Percentiles rank a stretch among this genome's conserved stretches.
Evolutionary conservation across 2,888 invertebrate genomes (phyloP).

Genomic region (Agrotis ipsilon): DNA sequence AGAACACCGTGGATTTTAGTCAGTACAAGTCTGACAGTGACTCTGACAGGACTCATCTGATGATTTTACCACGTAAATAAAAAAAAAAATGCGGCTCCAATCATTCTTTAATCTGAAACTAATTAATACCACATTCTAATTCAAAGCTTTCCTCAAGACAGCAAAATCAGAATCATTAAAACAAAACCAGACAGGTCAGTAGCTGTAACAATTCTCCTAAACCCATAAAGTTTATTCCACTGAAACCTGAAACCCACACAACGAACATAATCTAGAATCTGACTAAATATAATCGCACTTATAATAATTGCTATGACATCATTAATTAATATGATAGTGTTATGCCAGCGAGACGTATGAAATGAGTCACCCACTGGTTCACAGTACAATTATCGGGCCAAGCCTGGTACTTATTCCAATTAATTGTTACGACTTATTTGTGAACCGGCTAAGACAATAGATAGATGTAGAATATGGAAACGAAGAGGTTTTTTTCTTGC

Average conservation of each 20-base stretch:
- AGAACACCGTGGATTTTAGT: too few species aligned
- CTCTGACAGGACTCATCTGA: too few species aligned
- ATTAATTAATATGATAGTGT: slow-evolving; percentile 65
- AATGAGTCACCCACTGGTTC: slow-evolving; percentile 76
- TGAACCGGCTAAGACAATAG: slow-evolving; percentile 69
- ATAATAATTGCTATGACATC: slow-evolving; percentile 65
- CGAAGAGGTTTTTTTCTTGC: slow-evolving; percentile 5
- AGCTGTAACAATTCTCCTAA: neutral
- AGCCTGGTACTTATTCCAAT: slow-evolving; percentile 86
- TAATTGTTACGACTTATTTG: slow-evolving; percentile 83
- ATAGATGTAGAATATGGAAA: slow-evolving; percentile 61
- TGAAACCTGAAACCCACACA: slow-evolving; percentile 53
- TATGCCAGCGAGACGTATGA: slow-evolving; percentile 44
- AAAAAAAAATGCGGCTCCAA: too few species aligned
- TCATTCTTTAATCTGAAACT: too few species aligned
- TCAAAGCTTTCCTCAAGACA: too few species aligned
- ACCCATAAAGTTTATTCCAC: slow-evolving; percentile 7
- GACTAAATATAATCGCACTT: slow-evolving; percentile 62
- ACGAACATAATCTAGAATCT: slow-evolving; percentile 58
- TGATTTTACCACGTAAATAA: too few species aligned
- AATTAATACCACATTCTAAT: too few species aligned
- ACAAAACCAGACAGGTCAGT: neutral
- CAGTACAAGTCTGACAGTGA: too few species aligned
- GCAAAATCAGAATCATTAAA: neutral
- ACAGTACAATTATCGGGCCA: slow-evolving; percentile 82